Base-by-base conservation (phyloP, 2,888 invertebrate genomes). In the Apoda limacodes region DNA sequence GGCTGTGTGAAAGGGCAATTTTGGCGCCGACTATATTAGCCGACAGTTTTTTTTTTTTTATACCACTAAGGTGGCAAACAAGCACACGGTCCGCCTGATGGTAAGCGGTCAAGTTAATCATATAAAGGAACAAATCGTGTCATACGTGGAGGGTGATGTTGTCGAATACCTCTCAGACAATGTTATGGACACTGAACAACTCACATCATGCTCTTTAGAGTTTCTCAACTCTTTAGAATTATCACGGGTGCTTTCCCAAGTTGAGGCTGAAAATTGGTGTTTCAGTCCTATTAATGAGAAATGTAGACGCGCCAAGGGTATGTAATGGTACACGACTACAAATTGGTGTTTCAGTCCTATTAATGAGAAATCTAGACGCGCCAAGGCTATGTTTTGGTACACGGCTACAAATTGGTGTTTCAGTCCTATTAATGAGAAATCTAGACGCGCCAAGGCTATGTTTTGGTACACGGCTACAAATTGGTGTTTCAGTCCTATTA, bases 201-300 rank as follows among this genome's bases (percentile, higher is more conserved):
- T 27, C 2, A 39, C 36, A 15, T 28, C 32, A 5, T 39, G 35
- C 9, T 38, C 37, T 23, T 13, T 32, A 7, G 43, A 47, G 23
- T 45, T 49, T 39, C 34, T 46, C 0, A 48, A 46, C 25, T 45
- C 48, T 29, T 32, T 46, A 32, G 41, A 48, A 25, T 27, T 45
- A 22, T 35, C 43, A 23, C 42, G 46, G 4, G 42, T 48, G 12
- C 46, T 46, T 14, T 45, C 44, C 3, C 47, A 52, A 45, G 26
- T 15, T 52, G 25, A 31, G 32, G 15, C 25, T 50, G 25, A 51
- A 51, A 31, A 31, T 52, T 28, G 51, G 45, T 12, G 48, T 52
- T 26, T 46, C 47, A 10, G 45, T 49, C 20, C 13, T 50, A 4
- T 40, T 48, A 17, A 45, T 48, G 43, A n/a, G 42, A 23, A 48